These are phyloP conservation scores for Melanotaenia nigrans DNA, from an alignment of 2,797 vertebrate species.

Conservation along the genomic window DNA sequence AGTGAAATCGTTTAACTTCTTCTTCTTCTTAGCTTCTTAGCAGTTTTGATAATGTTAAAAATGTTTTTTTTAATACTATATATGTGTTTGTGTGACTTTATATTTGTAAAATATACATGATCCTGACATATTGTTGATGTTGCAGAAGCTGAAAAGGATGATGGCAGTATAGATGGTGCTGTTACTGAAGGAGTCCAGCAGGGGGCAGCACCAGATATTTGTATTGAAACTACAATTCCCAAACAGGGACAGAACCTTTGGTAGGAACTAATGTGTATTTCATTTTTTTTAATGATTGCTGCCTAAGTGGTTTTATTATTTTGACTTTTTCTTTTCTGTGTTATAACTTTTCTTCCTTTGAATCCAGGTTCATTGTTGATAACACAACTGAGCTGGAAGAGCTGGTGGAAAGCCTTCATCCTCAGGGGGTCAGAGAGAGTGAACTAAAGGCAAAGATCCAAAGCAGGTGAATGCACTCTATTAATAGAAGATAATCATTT, in stretches of 20 bases:
- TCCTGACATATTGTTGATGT: not conserved
- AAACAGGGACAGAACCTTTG: conserved; percentile 98
- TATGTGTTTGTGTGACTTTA: not conserved
- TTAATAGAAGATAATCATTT: not conserved
- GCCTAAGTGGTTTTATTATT: not conserved
- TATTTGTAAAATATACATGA: not conserved
- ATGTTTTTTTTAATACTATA: not conserved
- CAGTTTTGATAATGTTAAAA: not conserved
- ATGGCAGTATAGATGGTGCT: conserved; percentile 80
- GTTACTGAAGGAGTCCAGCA: conserved; percentile 80
- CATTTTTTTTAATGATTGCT: not conserved
- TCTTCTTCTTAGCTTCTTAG: not conserved
- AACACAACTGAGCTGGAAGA: conserved; percentile 90
- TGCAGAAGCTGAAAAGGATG: conserved; percentile 84
- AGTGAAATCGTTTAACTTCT: no score
- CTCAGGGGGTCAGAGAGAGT: conserved; percentile 93
- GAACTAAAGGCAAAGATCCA: conserved; percentile 90
- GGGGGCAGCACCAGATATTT: conserved; percentile 76
- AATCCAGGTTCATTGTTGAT: conserved; percentile 92
- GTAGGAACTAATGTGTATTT: conserved; percentile 69
- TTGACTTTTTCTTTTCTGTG: not conserved
- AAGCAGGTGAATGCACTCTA: conserved; percentile 80
- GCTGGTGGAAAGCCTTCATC: conserved; percentile 89
- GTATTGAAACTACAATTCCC: conserved; percentile 90
- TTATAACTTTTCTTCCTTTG: conserved; percentile 1